Evolutionary conservation across 2,888 invertebrate species (phyloP).

Genomic region (Microchrysa polita): DNA sequence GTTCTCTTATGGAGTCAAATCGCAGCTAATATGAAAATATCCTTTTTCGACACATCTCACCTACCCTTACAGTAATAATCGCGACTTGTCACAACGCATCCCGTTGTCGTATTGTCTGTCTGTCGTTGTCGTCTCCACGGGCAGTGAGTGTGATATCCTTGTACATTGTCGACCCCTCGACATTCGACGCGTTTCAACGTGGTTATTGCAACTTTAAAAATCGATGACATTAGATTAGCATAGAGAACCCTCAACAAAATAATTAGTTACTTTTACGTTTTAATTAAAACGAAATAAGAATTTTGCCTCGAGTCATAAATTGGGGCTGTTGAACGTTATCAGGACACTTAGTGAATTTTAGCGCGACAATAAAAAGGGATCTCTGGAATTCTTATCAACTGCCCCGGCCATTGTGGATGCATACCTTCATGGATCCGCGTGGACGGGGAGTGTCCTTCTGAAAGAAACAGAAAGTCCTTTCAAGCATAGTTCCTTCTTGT

Average conservation of each 20-base stretch:
- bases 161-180: background rate
- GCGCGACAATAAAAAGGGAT: conserved; percentile 50
- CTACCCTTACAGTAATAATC: background rate
- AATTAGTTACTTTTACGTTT: conserved; percentile 58
- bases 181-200: conserved; percentile 12
- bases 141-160: background rate
- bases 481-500: conserved; percentile 47
- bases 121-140: conserved; percentile 17
- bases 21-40: too few species aligned
- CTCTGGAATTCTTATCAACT: conserved; percentile 48
- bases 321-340: conserved; percentile 50
- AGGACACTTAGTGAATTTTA: conserved; percentile 49
- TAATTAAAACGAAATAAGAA: conserved; percentile 56
- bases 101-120: background rate
- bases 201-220: conserved; percentile 41
- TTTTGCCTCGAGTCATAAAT: conserved; percentile 48
- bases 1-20: too few species aligned
- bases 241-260: conserved; percentile 53
- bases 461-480: conserved; percentile 42
- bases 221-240: conserved; percentile 46
- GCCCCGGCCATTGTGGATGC: conserved; percentile 3
- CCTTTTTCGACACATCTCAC: background rate
- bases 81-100: background rate
- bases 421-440: background rate
- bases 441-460: background rate